Base-by-base conservation (phyloP, 2,113 vertebrate species). In the Nanger granti region DNA sequence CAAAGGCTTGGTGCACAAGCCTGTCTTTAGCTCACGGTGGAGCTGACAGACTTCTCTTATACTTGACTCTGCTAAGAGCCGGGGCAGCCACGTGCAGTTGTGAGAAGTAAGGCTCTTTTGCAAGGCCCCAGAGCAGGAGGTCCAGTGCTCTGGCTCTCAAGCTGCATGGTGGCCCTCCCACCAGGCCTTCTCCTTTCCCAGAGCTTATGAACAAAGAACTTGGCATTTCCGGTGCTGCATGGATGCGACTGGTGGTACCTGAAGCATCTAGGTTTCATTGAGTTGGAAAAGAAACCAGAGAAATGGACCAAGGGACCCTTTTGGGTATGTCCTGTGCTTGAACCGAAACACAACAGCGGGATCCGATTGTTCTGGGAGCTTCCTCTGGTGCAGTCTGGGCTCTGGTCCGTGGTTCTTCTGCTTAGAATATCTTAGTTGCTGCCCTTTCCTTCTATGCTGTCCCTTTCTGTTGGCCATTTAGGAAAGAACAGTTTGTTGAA, bases 151-250 rank as follows among this genome's bases (percentile, higher is more conserved):
- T 11, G 26, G 17, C 82, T 31, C 3, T 26, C 52, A 28, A 0
- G 34, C 66, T 37, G 0, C 28, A 20, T 0, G 4, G 29, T 1
- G 3, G 34, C 26, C 28, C 0, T 28, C 44, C 17, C 4, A 1
- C 91, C 29, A 11, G 52, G 29, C 31, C 49, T 13, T 54, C 29
- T 83, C 29, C 49, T n/a, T 55, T 29, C 31, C 7, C 22, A 15
- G 26, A 55, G 34, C n/a, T 92, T 76, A 8, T 26, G 24, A 11
- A n/a, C 89, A 57, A 8, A 49, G 55, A 62, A 17, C 4, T 3
- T 9, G 9, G 10, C 31, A 26, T 54, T n/a, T 55, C 59, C 11
- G 12, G 64, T 22, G 12, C 82, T 29, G 17, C 20, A 0, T 8
- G 62, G 37, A 0, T 5, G 0, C 22, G 64, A 41, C 31, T 24